These are phyloP conservation scores for Pentamera pediparva DNA, from an alignment of 53 echinoderm and acorn worm species.

Conservation along the genomic window DNA sequence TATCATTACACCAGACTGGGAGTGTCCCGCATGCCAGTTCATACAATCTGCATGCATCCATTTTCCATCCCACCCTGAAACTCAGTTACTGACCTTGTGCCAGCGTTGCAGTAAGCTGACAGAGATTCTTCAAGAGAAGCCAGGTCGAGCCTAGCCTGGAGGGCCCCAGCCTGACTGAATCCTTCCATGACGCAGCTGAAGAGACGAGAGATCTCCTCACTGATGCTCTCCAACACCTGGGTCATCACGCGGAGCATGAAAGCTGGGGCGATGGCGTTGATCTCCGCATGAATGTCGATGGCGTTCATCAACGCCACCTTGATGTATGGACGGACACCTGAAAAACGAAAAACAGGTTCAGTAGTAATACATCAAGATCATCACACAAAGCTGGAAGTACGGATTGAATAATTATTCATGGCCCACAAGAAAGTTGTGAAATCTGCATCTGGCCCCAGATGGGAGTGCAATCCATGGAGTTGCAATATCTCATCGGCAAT, in stretches of 20 bases:
- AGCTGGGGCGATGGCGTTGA: slow-evolving; percentile 92
- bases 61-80: no score
- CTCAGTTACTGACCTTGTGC: slow-evolving; percentile 89
- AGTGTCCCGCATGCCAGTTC: no score
- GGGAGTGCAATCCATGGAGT: no score
- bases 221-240: slow-evolving; percentile 72
- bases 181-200: slow-evolving; percentile 74
- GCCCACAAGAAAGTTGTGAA: no score
- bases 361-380: no score
- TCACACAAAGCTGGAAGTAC: no score
- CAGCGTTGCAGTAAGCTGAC: slow-evolving; percentile 88
- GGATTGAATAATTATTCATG: no score
- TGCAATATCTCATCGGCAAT: no score
- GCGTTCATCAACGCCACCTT: slow-evolving; percentile 87
- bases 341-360: neutral
- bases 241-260: slow-evolving; percentile 97
- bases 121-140: slow-evolving; percentile 75
- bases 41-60: no score
- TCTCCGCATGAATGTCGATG: slow-evolving; percentile 86
- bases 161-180: slow-evolving; percentile 69
- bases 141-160: slow-evolving; percentile 87
- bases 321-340: slow-evolving; percentile 83
- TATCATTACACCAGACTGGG: no score
- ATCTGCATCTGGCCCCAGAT: no score
- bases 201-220: slow-evolving; percentile 90